phyloP scores from a whole-genome alignment of 2,888 invertebrate species.

The Ectobius pallidus region DNA sequence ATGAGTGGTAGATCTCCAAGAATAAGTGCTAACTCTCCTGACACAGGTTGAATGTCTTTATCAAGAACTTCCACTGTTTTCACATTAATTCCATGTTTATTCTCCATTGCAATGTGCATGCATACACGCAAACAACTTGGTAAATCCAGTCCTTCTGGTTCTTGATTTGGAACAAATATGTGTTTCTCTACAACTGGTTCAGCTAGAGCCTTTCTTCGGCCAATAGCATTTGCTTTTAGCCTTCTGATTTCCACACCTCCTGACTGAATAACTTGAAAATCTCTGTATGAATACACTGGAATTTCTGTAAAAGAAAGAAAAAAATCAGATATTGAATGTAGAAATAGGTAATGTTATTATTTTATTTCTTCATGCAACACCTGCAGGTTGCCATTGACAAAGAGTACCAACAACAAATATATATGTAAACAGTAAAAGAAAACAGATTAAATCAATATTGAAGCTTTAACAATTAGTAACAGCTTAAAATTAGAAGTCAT shows the following conservation, averaged over 20 bases:
- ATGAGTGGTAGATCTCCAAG: slow-evolving; percentile 52
- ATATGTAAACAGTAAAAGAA: too few species aligned
- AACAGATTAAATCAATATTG: too few species aligned
- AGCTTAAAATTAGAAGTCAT: too few species aligned
- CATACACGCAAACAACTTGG: slow-evolving; percentile 64
- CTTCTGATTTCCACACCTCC: slow-evolving; percentile 82
- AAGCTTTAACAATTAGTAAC: too few species aligned
- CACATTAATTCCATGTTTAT: slow-evolving; percentile 66
- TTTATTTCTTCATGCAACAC: too few species aligned
- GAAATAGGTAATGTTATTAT: too few species aligned
- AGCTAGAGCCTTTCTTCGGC: slow-evolving; percentile 69
- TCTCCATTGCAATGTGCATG: slow-evolving; percentile 77
- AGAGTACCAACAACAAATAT: too few species aligned
- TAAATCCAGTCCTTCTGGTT: slow-evolving; percentile 47
- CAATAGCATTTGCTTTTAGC: slow-evolving; percentile 76
- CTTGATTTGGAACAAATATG: slow-evolving; percentile 69
- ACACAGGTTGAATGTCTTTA: slow-evolving; percentile 48
- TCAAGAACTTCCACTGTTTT: slow-evolving; percentile 65
- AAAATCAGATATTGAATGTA: too few species aligned
- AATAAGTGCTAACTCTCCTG: slow-evolving; percentile 51
- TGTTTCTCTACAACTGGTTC: slow-evolving; percentile 81
- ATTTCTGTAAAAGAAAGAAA: slow-evolving; percentile 45
- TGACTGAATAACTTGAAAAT: slow-evolving; percentile 61
- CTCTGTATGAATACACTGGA: slow-evolving; percentile 58
- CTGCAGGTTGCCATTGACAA: too few species aligned